Evolutionary conservation across 2,113 vertebrate species (phyloP).

Genomic region (Bujurquina vittata): DNA sequence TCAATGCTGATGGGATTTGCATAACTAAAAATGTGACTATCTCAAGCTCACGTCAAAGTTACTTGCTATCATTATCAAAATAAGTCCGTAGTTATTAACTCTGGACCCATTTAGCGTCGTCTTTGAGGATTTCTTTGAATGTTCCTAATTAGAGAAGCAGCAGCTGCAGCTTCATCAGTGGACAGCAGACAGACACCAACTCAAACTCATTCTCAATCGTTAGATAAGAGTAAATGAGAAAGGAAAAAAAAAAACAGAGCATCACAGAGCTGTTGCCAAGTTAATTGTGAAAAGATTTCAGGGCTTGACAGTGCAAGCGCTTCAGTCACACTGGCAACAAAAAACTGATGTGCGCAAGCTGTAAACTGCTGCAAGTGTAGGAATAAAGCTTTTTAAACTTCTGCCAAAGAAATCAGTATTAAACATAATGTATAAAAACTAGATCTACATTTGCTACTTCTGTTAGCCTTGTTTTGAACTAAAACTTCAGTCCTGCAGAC

Average conservation of each 20-base stretch:
- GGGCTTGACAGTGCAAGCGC: not conserved
- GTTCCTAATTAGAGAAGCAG: slow-evolving; percentile 1
- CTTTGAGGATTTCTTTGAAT: slow-evolving; percentile 6
- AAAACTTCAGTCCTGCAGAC: not conserved
- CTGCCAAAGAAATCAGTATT: not conserved
- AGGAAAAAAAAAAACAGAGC: not conserved
- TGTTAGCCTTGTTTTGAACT: not conserved
- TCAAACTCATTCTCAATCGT: not conserved
- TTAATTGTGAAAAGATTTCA: not conserved
- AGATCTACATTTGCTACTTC: not conserved
- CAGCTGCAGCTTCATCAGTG: not conserved
- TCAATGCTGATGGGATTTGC: not conserved
- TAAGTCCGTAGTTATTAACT: not conserved
- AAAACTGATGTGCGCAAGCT: not conserved
- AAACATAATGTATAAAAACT: not conserved
- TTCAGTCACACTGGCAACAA: not conserved
- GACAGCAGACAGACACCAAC: not conserved
- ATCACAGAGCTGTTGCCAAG: not conserved
- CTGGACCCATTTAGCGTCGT: not conserved
- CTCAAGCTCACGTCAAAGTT: slow-evolving; percentile 4
- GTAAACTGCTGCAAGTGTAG: not conserved
- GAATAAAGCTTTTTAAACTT: not conserved
- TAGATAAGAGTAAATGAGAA: not conserved
- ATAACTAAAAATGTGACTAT: not conserved
- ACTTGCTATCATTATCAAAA: slow-evolving; percentile 15